Conservation (phyloP, 2,797 vertebrate genomes). For the Hoplostethus mediterraneus region DNA sequence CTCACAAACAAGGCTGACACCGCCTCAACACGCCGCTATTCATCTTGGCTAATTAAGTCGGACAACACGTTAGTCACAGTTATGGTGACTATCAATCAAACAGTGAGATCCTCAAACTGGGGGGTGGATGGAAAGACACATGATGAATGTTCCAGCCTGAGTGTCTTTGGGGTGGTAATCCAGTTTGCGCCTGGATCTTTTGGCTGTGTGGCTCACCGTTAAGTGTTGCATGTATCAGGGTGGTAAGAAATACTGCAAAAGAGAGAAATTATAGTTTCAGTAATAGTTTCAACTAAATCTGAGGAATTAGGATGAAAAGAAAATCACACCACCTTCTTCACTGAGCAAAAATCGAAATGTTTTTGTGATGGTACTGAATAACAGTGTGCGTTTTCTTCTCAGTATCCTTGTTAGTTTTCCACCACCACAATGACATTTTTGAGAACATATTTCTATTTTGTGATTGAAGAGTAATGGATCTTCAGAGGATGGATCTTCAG, state of each 20-base stretch:
- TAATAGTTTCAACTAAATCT: neutral
- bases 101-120: slow-evolving; percentile 50
- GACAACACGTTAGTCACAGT: slow-evolving; percentile 80
- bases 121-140: slow-evolving; percentile 49
- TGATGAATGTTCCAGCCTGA: slow-evolving; percentile 66
- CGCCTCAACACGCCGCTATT: slow-evolving; percentile 59
- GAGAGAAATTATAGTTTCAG: neutral
- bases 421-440: neutral
- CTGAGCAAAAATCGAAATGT: too few relatives aligned
- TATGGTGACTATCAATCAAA: slow-evolving; percentile 78
- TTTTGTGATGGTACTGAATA: neutral
- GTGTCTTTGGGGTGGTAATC: slow-evolving; percentile 48
- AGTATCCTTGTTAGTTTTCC: neutral
- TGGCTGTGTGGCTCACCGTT: slow-evolving; percentile 5
- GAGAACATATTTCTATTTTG: neutral
- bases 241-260: neutral
- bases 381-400: neutral
- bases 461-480: too few relatives aligned
- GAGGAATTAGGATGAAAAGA: neutral
- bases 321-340: neutral
- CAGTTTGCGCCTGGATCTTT: slow-evolving; percentile 31
- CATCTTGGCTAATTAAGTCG: slow-evolving; percentile 79
- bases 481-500: too few relatives aligned
- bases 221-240: slow-evolving; percentile 4
- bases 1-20: slow-evolving; percentile 64